A percentile compares a stretch with the other conserved stretches of the same genome.
Conservation (phyloP, 35 echinoderm and acorn worm genomes). For the Hemicentrotus pulcherrimus region DNA sequence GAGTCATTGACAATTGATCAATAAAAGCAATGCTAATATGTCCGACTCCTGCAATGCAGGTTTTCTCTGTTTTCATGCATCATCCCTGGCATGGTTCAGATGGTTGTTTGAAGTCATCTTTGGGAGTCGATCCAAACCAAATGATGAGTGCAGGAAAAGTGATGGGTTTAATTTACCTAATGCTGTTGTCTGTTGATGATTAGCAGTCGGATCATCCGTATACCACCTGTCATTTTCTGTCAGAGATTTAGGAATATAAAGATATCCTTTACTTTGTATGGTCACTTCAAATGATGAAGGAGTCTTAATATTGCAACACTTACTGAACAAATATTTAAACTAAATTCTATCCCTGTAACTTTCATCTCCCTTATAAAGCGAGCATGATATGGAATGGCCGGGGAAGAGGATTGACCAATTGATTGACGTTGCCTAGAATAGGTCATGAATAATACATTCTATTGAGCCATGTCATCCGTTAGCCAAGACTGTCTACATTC, state of each 20-base stretch:
- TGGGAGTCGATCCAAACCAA: background rate
- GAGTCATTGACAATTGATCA: conserved; percentile 11
- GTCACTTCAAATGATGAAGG: too few relatives aligned
- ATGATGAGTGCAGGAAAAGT: background rate
- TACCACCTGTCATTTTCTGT: too few relatives aligned
- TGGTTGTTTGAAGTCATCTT: background rate
- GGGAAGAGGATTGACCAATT: background rate
- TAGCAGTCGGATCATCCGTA: background rate
- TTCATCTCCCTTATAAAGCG: too few relatives aligned
- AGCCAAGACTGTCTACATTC: background rate
- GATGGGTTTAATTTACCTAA: background rate
- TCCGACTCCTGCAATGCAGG: background rate
- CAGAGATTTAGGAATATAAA: too few relatives aligned
- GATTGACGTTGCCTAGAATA: background rate
- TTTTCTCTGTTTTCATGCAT: background rate
- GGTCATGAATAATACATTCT: conserved; percentile 7
- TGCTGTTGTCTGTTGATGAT: background rate
- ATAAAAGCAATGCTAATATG: background rate
- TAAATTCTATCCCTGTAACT: too few relatives aligned
- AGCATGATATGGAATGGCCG: too few relatives aligned
- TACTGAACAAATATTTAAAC: too few relatives aligned
- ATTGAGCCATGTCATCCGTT: background rate
- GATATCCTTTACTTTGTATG: too few relatives aligned
- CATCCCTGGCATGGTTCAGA: background rate
- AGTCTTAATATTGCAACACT: too few relatives aligned